Conservation (phyloP, 2,113 vertebrate genomes). For the Apistogramma diplotaenia region DNA sequence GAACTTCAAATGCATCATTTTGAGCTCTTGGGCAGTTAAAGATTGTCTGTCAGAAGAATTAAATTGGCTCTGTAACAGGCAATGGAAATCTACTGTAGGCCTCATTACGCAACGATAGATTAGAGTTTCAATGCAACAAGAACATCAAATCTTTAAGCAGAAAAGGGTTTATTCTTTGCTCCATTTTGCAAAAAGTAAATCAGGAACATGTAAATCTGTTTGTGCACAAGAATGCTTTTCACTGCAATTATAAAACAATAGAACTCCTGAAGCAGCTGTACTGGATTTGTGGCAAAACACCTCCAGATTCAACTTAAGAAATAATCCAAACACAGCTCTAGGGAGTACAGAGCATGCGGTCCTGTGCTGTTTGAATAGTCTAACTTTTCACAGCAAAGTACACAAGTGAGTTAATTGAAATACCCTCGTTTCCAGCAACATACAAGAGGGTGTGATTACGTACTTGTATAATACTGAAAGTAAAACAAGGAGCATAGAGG, state of each 20-base stretch:
- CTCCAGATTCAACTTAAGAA: not conserved
- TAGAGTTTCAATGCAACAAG: not conserved
- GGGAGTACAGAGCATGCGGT: not conserved
- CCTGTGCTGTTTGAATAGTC: not conserved
- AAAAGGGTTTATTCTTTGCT: not conserved
- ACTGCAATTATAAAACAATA: not conserved
- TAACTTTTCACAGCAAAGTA: not conserved
- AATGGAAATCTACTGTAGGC: not conserved
- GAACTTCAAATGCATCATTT: slow-evolving; percentile 45
- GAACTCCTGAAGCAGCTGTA: not conserved
- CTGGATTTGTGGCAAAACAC: not conserved
- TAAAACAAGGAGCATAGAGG: slow-evolving; percentile 37
- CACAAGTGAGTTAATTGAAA: slow-evolving; percentile 1
- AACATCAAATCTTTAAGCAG: not conserved
- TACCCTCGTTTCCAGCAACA: slow-evolving; percentile 8
- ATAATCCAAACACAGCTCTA: not conserved
- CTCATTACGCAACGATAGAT: not conserved
- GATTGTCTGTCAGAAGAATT: slow-evolving; percentile 1
- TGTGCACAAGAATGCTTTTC: not conserved
- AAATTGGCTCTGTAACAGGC: slow-evolving; percentile 1
- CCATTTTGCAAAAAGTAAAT: not conserved
- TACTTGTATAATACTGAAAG: slow-evolving; percentile 34
- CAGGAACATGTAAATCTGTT: not conserved
- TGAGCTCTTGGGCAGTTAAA: slow-evolving; percentile 7
- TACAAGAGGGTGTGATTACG: slow-evolving; percentile 3